Base-by-base conservation (phyloP, 2,797 vertebrate genomes). In the Falco biarmicus region DNA sequence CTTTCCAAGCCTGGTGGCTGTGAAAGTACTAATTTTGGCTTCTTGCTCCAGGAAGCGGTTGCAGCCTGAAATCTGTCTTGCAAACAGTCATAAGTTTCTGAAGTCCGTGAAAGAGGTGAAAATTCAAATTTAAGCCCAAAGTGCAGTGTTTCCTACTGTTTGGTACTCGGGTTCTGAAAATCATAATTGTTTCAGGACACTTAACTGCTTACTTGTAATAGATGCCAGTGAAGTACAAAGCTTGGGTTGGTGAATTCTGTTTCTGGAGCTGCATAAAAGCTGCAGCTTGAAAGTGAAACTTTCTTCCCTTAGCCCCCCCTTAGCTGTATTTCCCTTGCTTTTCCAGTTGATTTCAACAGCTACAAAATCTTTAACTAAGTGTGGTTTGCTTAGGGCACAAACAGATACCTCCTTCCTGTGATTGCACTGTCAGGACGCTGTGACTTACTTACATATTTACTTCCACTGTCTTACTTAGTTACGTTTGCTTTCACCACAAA, bases 271-370 rank as follows among this genome's bases (percentile, higher is more conserved):
- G 28, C 13, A 5, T 47, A 60, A 88, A 90, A 86, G 9, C 47
- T 43, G n/a, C 25, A 18, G 28, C 41, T 84, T 34, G 29, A 66
- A 54, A 65, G 31, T 10, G 22, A 47, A 60, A 28, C 3, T 48
- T 65, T 11, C 5, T 22, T 32, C 8, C 7, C 11, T 4, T 4
- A 4, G 0, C 34, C 5, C 13, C 9, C 12, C 1, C 13, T 20
- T 32, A 20, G 13, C 8, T 13, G 3, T 69, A 9, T 50, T 89
- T 54, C 29, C 5, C 13, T 50, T 37, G 24, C 10, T 54, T 50
- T 87, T 48, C 56, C 15, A 19, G n/a, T 61, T 71, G 21, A 53
- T 85, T 70, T 83, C 29, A 53, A 25, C 12, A 75, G n/a, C 37
- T 63, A 26, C 31, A 39, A 39, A 57, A 50, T 60, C 15, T 48